Evolutionary conservation across 2,113 vertebrate genomes (phyloP).

Genomic region (Hydrolagus affinis): DNA sequence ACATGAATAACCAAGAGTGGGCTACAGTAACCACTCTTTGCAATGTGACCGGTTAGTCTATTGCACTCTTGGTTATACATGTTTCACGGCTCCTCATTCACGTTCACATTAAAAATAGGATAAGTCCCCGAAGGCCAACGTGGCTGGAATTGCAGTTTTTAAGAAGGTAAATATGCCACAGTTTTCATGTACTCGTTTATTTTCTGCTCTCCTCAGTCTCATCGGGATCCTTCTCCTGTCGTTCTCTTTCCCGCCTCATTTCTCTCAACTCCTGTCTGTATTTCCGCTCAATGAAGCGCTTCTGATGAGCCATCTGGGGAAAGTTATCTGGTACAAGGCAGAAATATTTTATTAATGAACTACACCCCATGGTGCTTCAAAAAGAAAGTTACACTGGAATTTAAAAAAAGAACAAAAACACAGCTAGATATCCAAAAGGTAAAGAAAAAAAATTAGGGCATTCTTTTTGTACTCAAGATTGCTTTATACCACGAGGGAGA

Average conservation of each 20-base stretch:
- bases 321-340: constrained; percentile 85
- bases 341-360: constrained; percentile 59
- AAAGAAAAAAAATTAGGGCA: background rate
- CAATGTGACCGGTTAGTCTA: too few species aligned
- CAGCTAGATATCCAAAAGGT: constrained; percentile 31
- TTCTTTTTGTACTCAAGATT: background rate
- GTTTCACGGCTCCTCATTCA: constrained; percentile 39
- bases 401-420: background rate
- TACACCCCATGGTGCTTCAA: constrained; percentile 36
- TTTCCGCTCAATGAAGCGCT: constrained; percentile 98
- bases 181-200: constrained; percentile 49
- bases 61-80: background rate
- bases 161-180: constrained; percentile 46
- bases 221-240: constrained; percentile 81
- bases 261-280: constrained; percentile 98
- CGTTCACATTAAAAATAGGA: constrained; percentile 47
- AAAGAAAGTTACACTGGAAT: constrained; percentile 34
- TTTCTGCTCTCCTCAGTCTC: constrained; percentile 75
- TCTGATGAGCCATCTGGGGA: constrained; percentile 99
- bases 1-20: background rate
- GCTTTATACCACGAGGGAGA: background rate
- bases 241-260: constrained; percentile 92
- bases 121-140: constrained; percentile 44
- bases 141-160: constrained; percentile 44
- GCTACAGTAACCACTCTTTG: background rate